Conservation (phyloP, 2,113 vertebrate species). For the Peromyscus californicus region DNA sequence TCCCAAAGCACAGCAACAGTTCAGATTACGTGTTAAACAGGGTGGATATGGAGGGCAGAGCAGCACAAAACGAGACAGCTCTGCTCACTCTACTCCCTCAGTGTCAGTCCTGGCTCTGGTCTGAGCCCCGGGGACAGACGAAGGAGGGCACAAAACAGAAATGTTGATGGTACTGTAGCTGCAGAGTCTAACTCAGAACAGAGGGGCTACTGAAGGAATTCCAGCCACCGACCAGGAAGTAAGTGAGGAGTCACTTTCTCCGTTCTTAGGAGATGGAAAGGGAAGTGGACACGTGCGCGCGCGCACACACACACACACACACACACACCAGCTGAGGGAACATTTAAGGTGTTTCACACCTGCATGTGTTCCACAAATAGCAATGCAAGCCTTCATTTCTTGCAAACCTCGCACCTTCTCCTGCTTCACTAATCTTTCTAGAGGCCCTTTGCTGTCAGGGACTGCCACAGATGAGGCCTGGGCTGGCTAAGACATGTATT, state of each 20-base stretch:
- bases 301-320: background rate
- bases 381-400: accelerated
- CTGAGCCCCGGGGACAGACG: too few relatives aligned
- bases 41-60: accelerated
- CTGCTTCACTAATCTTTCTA: accelerated
- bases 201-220: background rate
- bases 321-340: background rate
- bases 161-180: background rate
- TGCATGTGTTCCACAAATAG: background rate
- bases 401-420: background rate
- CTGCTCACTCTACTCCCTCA: accelerated
- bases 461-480: background rate
- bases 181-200: background rate
- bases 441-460: background rate
- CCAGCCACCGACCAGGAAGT: background rate
- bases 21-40: accelerated
- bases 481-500: background rate
- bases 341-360: background rate
- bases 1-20: accelerated
- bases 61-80: background rate
- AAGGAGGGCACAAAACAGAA: accelerated
- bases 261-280: background rate
- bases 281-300: background rate
- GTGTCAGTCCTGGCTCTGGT: background rate
- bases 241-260: background rate